Evolutionary conservation across 2,888 invertebrate species (phyloP), one percentile per base, ranked within the genome.

Genomic region (Ennomos erosarius): DNA sequence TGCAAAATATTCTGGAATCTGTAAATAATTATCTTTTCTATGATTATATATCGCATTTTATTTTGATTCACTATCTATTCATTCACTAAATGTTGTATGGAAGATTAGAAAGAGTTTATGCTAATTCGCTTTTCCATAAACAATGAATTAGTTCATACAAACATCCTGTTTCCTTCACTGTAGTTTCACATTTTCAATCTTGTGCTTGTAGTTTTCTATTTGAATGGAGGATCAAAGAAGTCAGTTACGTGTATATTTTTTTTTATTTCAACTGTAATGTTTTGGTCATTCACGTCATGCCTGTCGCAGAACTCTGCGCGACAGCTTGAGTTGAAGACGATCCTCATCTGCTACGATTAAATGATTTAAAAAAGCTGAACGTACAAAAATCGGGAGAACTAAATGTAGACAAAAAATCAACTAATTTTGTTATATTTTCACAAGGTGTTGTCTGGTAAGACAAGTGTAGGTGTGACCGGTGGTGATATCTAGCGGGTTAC

Each of bases 371-470:
- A 66, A 49, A 65, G 49, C 59, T 76, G 81, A 70, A 80, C 76
- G 75, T 82, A 75, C 76, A 65, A 79, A 68, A 78, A 78, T 83
- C 83, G 82, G 88, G 87, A 81, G 83, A 79, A 81, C 79, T 82
- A 85, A 84, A 82, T 81, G 87, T 46, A 55, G 87, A 86, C 85
- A 89, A 87, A 59, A 26, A 90, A 91, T 90, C 90, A 87, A 91
- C 92, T 92, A 92, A 92, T 92, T 71, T 80, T 91, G 82, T 91
- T 92, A 90, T 91, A 90, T 90, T 91, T 91, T 90, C 89, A 91
- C 88, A 91, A 92, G 92, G 92, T 92, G 87, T 90, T 91, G 90
- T 90, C 91, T 91, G 89, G 87, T 91, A 91, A 90, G 90, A 91
- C 90, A 88, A 75, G 79, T 80, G 90, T 91, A 92, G 91, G 91